phyloP scores from a whole-genome alignment of 2,113 vertebrate genomes.

The Meleagris gallopavo region DNA sequence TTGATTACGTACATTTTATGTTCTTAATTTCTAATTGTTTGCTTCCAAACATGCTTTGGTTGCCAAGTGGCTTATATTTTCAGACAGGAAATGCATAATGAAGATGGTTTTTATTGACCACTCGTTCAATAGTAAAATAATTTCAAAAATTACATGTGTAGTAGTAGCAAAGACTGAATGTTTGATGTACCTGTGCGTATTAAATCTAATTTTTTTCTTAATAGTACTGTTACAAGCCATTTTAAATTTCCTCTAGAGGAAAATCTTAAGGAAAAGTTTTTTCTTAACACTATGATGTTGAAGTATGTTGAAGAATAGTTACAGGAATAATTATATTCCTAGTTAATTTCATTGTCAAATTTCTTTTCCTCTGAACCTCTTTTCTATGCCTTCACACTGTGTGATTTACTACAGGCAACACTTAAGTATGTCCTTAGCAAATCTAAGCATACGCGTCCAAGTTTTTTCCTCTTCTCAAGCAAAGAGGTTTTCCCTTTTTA shows the following conservation, averaged over 20 bases:
- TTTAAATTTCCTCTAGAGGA: background rate
- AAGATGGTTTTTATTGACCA: background rate
- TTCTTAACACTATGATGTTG: background rate
- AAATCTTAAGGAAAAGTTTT: background rate
- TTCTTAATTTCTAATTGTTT: background rate
- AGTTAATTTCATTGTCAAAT: background rate
- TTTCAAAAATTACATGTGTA: background rate
- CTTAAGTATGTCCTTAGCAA: background rate
- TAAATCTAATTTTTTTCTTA: background rate
- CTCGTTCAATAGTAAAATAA: background rate
- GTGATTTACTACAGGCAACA: background rate
- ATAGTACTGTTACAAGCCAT: background rate
- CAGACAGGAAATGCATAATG: background rate
- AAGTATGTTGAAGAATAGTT: background rate
- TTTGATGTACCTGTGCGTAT: background rate
- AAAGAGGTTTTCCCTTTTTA: background rate
- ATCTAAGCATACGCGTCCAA: rapidly evolving
- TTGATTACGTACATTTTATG: background rate
- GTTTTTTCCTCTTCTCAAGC: background rate
- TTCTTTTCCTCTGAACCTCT: background rate
- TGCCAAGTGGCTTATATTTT: conserved; percentile 14
- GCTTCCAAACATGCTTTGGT: background rate
- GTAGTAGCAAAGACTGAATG: background rate
- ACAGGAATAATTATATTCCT: background rate
- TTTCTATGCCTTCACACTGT: background rate